A percentile compares a stretch with the other conserved stretches of the same genome.
phyloP scores from a whole-genome alignment of 2,888 invertebrate species.

The Thyatira batis region DNA sequence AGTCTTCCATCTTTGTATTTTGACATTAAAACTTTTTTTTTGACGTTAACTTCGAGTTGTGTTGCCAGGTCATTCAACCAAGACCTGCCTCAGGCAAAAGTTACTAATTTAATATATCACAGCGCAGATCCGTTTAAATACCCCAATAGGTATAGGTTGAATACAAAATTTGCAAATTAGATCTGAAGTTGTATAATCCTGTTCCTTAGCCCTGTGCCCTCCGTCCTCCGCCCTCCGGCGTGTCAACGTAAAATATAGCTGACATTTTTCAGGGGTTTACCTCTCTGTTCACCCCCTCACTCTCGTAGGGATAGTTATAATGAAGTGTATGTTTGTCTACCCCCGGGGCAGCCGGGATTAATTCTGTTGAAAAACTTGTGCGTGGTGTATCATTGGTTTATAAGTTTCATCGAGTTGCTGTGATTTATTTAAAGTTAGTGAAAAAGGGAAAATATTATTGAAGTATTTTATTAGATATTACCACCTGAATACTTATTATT shows the following conservation, averaged over 20 bases:
- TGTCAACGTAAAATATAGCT: slow-evolving; percentile 59
- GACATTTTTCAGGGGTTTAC: slow-evolving; percentile 66
- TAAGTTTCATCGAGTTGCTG: not conserved
- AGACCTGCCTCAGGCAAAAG: not conserved
- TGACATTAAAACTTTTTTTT: too few relatives aligned
- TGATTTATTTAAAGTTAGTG: too few relatives aligned
- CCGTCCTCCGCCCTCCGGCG: slow-evolving; percentile 25
- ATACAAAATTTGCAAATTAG: slow-evolving; percentile 45
- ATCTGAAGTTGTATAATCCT: slow-evolving; percentile 55
- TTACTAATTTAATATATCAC: not conserved
- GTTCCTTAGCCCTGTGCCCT: slow-evolving; percentile 34
- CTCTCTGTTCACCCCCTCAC: slow-evolving; percentile 22
- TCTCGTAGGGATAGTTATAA: slow-evolving; percentile 50
- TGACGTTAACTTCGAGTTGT: too few relatives aligned
- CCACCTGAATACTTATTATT: too few relatives aligned
- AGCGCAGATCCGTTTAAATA: not conserved
- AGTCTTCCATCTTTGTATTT: too few relatives aligned
- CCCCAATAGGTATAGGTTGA: not conserved
- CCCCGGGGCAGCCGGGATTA: slow-evolving; percentile 21
- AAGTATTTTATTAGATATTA: too few relatives aligned
- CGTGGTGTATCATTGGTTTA: not conserved
- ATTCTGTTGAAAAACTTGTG: slow-evolving; percentile 18
- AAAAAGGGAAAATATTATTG: too few relatives aligned
- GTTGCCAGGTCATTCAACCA: not conserved
- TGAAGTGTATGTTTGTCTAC: slow-evolving; percentile 24